These are phyloP conservation scores for Drosophila rubida DNA, from an alignment of 2,888 invertebrate genomes.

Conservation along the genomic window DNA sequence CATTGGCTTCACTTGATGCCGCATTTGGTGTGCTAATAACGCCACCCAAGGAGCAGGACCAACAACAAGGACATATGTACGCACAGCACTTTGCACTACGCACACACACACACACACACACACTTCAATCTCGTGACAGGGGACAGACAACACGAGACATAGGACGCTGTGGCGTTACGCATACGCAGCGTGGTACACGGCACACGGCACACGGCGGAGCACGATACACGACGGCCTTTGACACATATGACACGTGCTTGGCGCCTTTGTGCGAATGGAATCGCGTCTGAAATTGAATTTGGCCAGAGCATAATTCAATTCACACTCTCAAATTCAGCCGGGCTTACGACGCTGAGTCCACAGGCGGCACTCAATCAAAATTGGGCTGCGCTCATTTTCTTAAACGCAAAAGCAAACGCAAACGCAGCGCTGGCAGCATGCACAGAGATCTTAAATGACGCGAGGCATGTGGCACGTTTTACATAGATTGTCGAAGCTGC, in stretches of 20 bases:
- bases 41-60: constrained; percentile 15
- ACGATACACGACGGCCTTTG: constrained; percentile 29
- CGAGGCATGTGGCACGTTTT: constrained; percentile 22
- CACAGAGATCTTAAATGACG: constrained; percentile 8
- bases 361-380: constrained; percentile 24
- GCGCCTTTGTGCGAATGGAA: constrained; percentile 21
- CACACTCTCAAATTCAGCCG: constrained; percentile 34
- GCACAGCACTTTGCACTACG: neutral
- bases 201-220: too few relatives aligned
- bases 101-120: neutral
- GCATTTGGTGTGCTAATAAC: constrained; percentile 42
- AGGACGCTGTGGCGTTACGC: constrained; percentile 31
- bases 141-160: constrained; percentile 6
- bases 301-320: constrained; percentile 70
- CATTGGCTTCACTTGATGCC: constrained; percentile 22
- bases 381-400: constrained; percentile 10
- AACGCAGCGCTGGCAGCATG: constrained; percentile 2
- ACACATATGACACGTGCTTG: constrained; percentile 28
- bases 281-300: constrained; percentile 71
- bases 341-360: neutral
- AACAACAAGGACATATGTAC: constrained; percentile 6
- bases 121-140: neutral
- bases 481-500: constrained; percentile 7
- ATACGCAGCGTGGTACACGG: constrained; percentile 60
- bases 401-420: constrained; percentile 15